Percentiles rank a stretch among this genome's conserved stretches.
Evolutionary conservation across 1,140 invertebrate genomes (phyloP).

Genomic region (Himalopsyche phryganea): DNA sequence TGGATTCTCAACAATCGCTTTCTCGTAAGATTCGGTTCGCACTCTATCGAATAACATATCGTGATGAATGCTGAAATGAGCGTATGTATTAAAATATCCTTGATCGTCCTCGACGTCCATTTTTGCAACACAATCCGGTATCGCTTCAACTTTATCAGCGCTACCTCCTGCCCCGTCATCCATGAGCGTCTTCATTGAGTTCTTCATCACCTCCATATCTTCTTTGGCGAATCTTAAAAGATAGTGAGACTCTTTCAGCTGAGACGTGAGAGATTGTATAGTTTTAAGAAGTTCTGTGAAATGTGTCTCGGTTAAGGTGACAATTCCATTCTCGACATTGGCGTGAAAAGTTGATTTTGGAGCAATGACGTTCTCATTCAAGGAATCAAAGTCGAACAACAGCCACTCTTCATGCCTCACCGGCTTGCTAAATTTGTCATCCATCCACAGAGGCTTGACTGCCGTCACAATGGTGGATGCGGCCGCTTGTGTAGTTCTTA

Average conservation of each 20-base stretch:
- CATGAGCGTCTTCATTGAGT: conserved; percentile 61
- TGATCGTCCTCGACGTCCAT: conserved; percentile 60
- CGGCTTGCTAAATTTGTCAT: conserved; percentile 76
- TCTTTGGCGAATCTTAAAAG: conserved; percentile 57
- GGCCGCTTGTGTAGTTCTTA: conserved; percentile 62
- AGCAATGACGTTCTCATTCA: conserved; percentile 33
- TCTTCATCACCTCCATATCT: conserved; percentile 63
- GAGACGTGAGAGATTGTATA: conserved; percentile 55
- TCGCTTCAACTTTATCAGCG: conserved; percentile 34
- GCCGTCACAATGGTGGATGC: conserved; percentile 55
- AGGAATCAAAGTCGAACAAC: conserved; percentile 64
- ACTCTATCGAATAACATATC: conserved; percentile 91
- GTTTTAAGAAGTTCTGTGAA: conserved; percentile 61
- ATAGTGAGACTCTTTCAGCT: conserved; percentile 53
- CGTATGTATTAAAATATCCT: conserved; percentile 93
- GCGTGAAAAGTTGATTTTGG: conserved; percentile 51
- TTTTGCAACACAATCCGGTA: conserved; percentile 47
- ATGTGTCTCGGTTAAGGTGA: conserved; percentile 60
- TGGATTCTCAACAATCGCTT: conserved; percentile 86
- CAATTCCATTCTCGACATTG: conserved; percentile 59
- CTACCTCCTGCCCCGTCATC: conserved; percentile 37
- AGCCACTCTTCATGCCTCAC: conserved; percentile 77
- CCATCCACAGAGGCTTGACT: conserved; percentile 60
- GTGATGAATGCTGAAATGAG: conserved; percentile 97
- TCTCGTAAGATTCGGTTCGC: conserved; percentile 87